phyloP scores from a whole-genome alignment of 1,140 invertebrate genomes.

The Pseudomyrmex dendroicus region DNA sequence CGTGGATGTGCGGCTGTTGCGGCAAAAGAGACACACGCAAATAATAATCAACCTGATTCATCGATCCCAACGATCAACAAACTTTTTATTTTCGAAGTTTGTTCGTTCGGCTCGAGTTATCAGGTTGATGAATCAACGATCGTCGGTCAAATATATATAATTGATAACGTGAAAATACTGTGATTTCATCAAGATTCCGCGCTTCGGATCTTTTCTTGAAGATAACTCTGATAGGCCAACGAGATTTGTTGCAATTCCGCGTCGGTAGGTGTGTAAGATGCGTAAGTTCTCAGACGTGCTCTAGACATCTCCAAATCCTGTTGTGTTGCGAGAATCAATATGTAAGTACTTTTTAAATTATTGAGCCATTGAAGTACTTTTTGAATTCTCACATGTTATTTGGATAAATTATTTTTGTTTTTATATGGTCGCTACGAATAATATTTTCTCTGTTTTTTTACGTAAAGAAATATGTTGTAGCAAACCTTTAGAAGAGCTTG shows the following conservation, averaged over 20 bases:
- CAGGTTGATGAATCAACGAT: slow-evolving; percentile 70
- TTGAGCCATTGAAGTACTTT: neutral
- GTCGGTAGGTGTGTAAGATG: slow-evolving; percentile 81
- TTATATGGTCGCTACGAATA: neutral
- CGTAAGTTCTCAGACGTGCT: slow-evolving; percentile 80
- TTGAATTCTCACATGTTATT: neutral
- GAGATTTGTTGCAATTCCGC: slow-evolving; percentile 78
- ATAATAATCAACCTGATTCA: slow-evolving; percentile 78
- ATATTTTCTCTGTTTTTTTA: neutral
- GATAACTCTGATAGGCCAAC: slow-evolving; percentile 70
- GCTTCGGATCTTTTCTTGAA: slow-evolving; percentile 52
- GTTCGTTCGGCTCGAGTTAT: slow-evolving; percentile 86
- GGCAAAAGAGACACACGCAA: neutral
- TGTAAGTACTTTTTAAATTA: too few relatives aligned
- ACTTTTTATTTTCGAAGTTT: slow-evolving; percentile 83
- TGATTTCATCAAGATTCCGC: neutral
- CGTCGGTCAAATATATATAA: slow-evolving; percentile 12
- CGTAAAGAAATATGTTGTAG: neutral
- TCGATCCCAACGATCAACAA: slow-evolving; percentile 85
- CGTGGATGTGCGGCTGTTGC: neutral
- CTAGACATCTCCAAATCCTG: slow-evolving; percentile 80
- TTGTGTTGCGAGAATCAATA: slow-evolving; percentile 3
- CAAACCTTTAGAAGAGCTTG: slow-evolving; percentile 79
- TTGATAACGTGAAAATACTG: neutral
- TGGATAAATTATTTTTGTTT: slow-evolving; percentile 6